A percentile compares a stretch with the other conserved stretches of the same genome.
phyloP scores from a whole-genome alignment of 2,797 vertebrate genomes.

The Eospalax fontanierii region DNA sequence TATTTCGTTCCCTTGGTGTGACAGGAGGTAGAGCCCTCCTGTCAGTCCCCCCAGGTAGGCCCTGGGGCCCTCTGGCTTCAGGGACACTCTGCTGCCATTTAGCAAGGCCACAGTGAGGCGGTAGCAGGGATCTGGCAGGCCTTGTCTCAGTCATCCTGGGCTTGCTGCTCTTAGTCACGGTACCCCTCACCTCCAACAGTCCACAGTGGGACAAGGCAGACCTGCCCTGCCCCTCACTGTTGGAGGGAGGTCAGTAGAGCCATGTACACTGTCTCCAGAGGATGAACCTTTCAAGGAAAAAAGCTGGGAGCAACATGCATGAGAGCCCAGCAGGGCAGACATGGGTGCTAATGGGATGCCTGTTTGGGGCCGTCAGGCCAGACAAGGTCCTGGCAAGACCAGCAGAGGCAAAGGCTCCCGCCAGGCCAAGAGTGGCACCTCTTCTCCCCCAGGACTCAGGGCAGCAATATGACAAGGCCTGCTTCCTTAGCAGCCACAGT shows the following conservation, averaged over 20 bases:
- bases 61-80: not conserved
- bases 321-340: not conserved
- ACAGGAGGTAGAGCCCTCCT: not conserved
- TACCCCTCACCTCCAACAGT: not conserved
- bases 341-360: constrained; percentile 41
- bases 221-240: not conserved
- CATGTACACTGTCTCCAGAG: not conserved
- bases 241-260: not conserved
- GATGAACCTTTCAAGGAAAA: not conserved
- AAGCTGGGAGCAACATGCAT: fast-evolving
- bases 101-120: not conserved
- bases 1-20: not conserved
- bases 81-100: not conserved
- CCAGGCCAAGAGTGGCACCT: constrained; percentile 59
- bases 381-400: constrained; percentile 8
- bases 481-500: constrained; percentile 49
- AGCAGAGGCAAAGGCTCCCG: not conserved
- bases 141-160: not conserved
- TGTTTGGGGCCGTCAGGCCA: not conserved
- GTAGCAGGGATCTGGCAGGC: not conserved
- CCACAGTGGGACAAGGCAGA: not conserved
- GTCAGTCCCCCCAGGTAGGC: no score
- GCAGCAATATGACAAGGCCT: not conserved
- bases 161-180: not conserved
- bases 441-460: not conserved